These are phyloP conservation scores for Diaperis boleti DNA, from an alignment of 2,888 invertebrate genomes.

Conservation along the genomic window DNA sequence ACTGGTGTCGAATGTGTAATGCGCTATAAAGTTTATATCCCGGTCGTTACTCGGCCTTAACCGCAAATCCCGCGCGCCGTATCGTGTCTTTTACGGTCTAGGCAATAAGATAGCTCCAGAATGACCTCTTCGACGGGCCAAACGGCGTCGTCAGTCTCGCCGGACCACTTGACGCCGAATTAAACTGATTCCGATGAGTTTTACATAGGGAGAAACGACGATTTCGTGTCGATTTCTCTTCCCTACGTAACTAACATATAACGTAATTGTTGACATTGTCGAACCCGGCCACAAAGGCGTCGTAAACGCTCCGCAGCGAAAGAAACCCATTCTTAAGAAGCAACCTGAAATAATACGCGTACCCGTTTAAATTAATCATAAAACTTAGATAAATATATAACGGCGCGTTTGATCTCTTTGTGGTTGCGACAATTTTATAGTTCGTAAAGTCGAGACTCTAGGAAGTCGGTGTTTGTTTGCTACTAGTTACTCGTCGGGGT, in stretches of 20 bases:
- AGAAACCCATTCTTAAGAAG: conserved; percentile 56
- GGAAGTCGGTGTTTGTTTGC: conserved; percentile 51
- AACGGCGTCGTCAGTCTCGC: conserved; percentile 60
- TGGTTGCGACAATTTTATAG: conserved; percentile 62
- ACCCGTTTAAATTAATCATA: conserved; percentile 60
- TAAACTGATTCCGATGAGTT: conserved; percentile 54
- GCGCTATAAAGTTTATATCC: conserved; percentile 66
- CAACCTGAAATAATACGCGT: conserved; percentile 62
- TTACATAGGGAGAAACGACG: conserved; percentile 47
- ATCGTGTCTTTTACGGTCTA: conserved; percentile 63
- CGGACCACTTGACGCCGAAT: conserved; percentile 61
- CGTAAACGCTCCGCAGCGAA: conserved; percentile 48
- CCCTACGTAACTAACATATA: conserved; percentile 3
- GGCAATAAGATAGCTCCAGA: conserved; percentile 62
- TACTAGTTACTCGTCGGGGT: conserved; percentile 35
- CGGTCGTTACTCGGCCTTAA: conserved; percentile 64
- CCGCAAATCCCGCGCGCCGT: conserved; percentile 64
- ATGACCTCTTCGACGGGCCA: conserved; percentile 63
- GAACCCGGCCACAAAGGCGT: conserved; percentile 50
- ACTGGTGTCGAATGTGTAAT: conserved; percentile 67
- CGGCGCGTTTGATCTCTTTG: conserved; percentile 61
- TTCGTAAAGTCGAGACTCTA: conserved; percentile 48
- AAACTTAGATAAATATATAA: conserved; percentile 63
- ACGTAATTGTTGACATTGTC: conserved; percentile 52
- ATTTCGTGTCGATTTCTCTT: conserved; percentile 19